These are phyloP conservation scores for Polydrusus pterygomalis DNA, from an alignment of 2,888 invertebrate genomes.

Conservation along the genomic window DNA sequence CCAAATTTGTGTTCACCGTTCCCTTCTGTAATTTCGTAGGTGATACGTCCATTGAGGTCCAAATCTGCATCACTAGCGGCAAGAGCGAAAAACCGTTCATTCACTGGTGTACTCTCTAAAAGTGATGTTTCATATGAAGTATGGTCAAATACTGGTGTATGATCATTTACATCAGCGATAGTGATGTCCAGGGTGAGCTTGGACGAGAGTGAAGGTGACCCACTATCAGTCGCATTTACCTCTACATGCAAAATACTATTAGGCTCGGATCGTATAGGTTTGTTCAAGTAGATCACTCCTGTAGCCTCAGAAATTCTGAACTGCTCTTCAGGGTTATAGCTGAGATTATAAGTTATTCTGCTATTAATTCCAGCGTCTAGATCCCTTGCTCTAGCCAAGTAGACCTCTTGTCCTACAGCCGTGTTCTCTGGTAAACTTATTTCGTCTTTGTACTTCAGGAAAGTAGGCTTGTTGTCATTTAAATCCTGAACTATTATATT, in stretches of 20 bases:
- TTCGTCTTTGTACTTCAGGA: constrained; percentile 86
- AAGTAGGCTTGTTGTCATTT: constrained; percentile 93
- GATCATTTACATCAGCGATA: constrained; percentile 94
- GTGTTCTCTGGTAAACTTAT: constrained; percentile 89
- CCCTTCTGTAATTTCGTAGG: constrained; percentile 90
- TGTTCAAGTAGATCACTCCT: constrained; percentile 91
- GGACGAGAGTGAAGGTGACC: constrained; percentile 83
- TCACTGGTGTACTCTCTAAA: constrained; percentile 91
- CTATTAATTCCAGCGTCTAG: constrained; percentile 93
- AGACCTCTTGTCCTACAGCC: constrained; percentile 95
- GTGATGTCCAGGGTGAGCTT: constrained; percentile 83
- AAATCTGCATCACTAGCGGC: constrained; percentile 93
- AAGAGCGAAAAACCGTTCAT: constrained; percentile 92
- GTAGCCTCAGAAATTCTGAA: constrained; percentile 90
- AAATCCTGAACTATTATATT: constrained; percentile 89
- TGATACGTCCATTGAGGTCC: constrained; percentile 85
- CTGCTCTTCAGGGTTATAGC: constrained; percentile 85
- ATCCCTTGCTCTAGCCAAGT: constrained; percentile 90
- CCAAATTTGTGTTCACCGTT: constrained; percentile 92
- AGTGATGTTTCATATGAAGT: constrained; percentile 95
- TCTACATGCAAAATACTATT: constrained; percentile 83
- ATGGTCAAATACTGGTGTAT: constrained; percentile 94
- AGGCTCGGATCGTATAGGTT: constrained; percentile 85
- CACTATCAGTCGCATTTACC: constrained; percentile 90
- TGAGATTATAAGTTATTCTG: constrained; percentile 86